These are phyloP conservation scores for Myopa tessellatipennis DNA, from an alignment of 2,888 invertebrate genomes.

Conservation along the genomic window DNA sequence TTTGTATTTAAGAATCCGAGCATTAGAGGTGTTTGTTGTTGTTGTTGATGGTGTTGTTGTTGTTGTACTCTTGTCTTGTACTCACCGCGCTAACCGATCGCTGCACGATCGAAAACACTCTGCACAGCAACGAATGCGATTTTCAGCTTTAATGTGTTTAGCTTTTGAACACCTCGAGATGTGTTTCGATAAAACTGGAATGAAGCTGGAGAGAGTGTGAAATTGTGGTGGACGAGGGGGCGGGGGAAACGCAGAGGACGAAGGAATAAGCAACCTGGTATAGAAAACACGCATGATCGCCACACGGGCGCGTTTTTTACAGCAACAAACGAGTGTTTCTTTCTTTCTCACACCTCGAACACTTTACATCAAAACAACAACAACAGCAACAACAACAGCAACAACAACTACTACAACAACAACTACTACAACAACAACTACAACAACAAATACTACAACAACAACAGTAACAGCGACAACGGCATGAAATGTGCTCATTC, in stretches of 20 bases:
- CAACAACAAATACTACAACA: neutral
- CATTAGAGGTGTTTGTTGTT: neutral
- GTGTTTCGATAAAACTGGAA: neutral
- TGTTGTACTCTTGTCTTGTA: neutral
- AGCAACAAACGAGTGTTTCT: too few species aligned
- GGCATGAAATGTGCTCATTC: neutral
- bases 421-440: neutral
- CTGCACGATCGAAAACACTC: neutral
- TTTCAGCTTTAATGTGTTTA: neutral
- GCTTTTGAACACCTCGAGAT: neutral
- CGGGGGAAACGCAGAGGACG: neutral
- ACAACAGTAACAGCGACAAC: neutral
- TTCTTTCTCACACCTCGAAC: too few species aligned
- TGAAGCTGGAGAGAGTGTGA: neutral
- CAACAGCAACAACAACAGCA: neutral
- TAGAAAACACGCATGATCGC: too few species aligned
- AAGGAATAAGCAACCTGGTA: neutral
- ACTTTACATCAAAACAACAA: too few species aligned
- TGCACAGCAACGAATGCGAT: neutral
- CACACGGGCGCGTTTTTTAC: too few species aligned
- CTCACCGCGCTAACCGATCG: neutral
- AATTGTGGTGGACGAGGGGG: neutral
- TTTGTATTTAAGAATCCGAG: neutral
- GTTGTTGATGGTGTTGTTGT: too few species aligned
- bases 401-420: neutral